Conservation (phyloP, 2,888 invertebrate genomes). For the Trilocha varians region DNA sequence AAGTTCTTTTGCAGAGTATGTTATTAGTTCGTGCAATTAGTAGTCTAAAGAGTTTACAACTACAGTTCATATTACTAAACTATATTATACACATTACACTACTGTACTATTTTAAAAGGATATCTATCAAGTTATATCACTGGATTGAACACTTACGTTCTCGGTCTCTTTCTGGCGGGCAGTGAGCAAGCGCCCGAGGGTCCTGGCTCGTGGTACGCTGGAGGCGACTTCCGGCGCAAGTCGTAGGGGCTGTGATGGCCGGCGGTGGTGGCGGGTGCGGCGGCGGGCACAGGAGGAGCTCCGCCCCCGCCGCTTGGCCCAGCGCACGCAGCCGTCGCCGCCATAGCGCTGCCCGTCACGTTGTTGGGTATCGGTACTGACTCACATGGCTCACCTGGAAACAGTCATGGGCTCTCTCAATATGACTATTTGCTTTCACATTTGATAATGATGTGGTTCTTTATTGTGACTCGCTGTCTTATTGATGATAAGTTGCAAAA, state of each 20-base stretch:
- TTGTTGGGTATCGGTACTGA: constrained; percentile 81
- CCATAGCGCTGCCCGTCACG: constrained; percentile 70
- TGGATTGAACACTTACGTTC: constrained; percentile 67
- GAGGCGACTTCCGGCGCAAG: constrained; percentile 86
- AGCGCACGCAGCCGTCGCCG: constrained; percentile 60
- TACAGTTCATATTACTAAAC: too few relatives aligned
- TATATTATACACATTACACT: too few relatives aligned
- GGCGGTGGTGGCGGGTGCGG: constrained; percentile 79
- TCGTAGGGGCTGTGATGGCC: constrained; percentile 93
- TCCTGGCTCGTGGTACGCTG: constrained; percentile 81
- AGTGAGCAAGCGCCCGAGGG: constrained; percentile 77
- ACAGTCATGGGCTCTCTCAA: not conserved
- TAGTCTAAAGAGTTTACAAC: too few relatives aligned
- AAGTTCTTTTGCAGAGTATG: too few relatives aligned
- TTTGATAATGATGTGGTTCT: too few relatives aligned
- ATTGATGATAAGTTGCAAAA: too few relatives aligned
- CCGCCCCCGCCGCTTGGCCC: constrained; percentile 69
- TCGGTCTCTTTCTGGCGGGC: constrained; percentile 88
- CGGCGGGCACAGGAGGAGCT: constrained; percentile 67
- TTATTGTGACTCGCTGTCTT: too few relatives aligned
- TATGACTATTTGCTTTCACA: not conserved
- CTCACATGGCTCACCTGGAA: constrained; percentile 85
- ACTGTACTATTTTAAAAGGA: not conserved
- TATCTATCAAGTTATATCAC: not conserved
- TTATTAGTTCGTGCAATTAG: too few relatives aligned